Conservation (phyloP, 2,888 invertebrate species). For the Panorpa germanica region DNA sequence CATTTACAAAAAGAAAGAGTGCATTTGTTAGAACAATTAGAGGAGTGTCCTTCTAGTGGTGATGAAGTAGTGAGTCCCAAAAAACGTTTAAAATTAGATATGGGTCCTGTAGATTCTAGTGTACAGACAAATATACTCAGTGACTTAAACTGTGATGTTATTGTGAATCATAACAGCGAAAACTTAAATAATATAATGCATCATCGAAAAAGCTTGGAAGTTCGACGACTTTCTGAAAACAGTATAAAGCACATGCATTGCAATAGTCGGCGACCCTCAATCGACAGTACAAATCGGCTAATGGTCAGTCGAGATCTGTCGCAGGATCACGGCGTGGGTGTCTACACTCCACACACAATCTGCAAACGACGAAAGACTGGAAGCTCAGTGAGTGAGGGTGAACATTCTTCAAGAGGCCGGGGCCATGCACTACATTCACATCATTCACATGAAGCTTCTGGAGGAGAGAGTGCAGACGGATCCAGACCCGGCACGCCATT, state of each 20-base stretch:
- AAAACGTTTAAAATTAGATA: constrained; percentile 41
- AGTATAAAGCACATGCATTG: constrained; percentile 18
- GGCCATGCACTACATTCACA: constrained; percentile 31
- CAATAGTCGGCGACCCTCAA: constrained; percentile 27
- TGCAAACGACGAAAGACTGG: constrained; percentile 34
- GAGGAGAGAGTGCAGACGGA: constrained; percentile 42
- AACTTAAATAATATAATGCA: no score
- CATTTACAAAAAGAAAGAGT: constrained; percentile 51
- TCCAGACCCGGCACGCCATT: constrained; percentile 74
- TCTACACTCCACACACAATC: constrained; percentile 24
- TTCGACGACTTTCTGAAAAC: constrained; percentile 30
- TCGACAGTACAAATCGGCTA: constrained; percentile 20
- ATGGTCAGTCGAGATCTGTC: constrained; percentile 9
- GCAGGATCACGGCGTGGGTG: constrained; percentile 12
- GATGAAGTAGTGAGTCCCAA: constrained; percentile 46
- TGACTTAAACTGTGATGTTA: constrained; percentile 25
- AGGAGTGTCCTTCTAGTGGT: constrained; percentile 47
- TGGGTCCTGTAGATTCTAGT: constrained; percentile 8
- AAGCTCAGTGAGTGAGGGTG: constrained; percentile 14
- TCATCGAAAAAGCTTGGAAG: constrained; percentile 27
- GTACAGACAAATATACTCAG: constrained; percentile 15
- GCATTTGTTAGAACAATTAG: constrained; percentile 46
- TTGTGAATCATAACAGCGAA: constrained; percentile 18
- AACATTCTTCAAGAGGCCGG: constrained; percentile 24
- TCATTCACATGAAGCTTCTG: constrained; percentile 31